Evolutionary conservation across 2,113 vertebrate genomes (phyloP), one percentile per base, ranked within the genome.

Genomic region (Spermophilus dauricus): DNA sequence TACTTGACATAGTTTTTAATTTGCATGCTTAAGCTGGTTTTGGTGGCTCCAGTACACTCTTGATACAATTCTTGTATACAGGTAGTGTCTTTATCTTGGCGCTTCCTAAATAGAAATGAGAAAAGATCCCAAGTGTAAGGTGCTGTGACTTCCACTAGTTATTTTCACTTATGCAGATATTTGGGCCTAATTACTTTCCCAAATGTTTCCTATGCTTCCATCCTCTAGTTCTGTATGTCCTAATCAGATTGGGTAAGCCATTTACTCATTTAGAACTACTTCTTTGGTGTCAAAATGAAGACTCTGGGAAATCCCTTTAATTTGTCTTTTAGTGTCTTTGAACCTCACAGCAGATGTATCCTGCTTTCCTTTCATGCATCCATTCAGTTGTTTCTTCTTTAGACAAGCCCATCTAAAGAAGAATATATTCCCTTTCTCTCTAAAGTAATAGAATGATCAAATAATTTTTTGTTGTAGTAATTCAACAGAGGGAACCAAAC

Each of bases 191-290:
- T 80, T 92, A 30, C 24, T 90, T 86, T 65, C 32, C 13, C 51
- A 65, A 30, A 92, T 86, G 30, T 76, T 75, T 86, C 10, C 37
- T 96, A 24, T 0, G 65, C 22, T 87, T 72, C 39, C 30, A 8
- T 53, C 32, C 22, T 18, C 20, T 67, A 78, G 11, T 93, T 96
- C 28, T 1, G 2, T 75, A 24, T 86, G 5, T 51, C 77, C n/a
- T 85, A 80, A 75, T 88, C 3, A 4, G n/a, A 69, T 65, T 87
- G 84, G 73, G 4, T 37, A 53, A 87, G 92, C 51, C 84, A 37
- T 86, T 72, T 67, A 89, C 93, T 11, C 87, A n/a, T 97, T 98
- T 91, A 97, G 70, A 97, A 76, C 97, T 22, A 83, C 2, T 39
- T 93, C 78, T 83, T 90, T 65, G n/a, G 65, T 82, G 48, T 97